Percentiles rank a stretch among this genome's conserved stretches.
Conservation (phyloP, 2,113 vertebrate genomes). For the Halcyon senegalensis region DNA sequence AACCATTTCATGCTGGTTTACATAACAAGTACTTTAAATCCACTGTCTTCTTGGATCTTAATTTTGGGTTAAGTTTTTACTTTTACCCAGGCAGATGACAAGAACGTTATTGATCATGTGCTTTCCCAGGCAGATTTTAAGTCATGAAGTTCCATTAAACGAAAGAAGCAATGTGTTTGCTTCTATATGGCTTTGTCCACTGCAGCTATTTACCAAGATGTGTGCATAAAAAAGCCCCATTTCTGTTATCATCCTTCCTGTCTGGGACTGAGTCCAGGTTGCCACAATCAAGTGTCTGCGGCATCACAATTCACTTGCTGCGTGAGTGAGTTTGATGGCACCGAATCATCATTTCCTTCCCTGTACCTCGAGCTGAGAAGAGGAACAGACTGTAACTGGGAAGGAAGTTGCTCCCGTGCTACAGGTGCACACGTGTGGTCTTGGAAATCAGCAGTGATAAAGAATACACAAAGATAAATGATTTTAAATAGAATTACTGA, state of each 20-base stretch:
- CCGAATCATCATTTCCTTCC: not conserved
- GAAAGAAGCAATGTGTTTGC: not conserved
- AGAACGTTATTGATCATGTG: accelerated
- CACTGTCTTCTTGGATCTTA: not conserved
- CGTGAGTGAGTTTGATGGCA: not conserved
- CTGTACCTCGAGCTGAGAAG: not conserved
- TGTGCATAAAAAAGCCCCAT: not conserved
- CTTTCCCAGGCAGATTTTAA: not conserved
- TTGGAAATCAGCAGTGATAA: not conserved
- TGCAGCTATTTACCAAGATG: not conserved
- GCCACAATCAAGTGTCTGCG: not conserved
- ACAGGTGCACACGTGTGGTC: not conserved
- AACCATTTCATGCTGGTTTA: not conserved
- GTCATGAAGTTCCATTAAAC: not conserved
- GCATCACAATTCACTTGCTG: not conserved
- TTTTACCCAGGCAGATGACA: not conserved
- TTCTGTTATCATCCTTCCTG: not conserved
- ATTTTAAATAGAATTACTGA: not conserved
- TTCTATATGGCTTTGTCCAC: not conserved
- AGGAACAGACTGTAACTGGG: not conserved
- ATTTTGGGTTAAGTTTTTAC: not conserved
- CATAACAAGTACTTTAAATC: not conserved
- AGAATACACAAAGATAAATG: not conserved
- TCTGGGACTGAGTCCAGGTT: not conserved
- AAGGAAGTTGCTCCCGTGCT: not conserved